Evolutionary conservation across 2,113 vertebrate genomes (phyloP), one percentile per base, ranked within the genome.

Genomic region (Ceyx melanurus): DNA sequence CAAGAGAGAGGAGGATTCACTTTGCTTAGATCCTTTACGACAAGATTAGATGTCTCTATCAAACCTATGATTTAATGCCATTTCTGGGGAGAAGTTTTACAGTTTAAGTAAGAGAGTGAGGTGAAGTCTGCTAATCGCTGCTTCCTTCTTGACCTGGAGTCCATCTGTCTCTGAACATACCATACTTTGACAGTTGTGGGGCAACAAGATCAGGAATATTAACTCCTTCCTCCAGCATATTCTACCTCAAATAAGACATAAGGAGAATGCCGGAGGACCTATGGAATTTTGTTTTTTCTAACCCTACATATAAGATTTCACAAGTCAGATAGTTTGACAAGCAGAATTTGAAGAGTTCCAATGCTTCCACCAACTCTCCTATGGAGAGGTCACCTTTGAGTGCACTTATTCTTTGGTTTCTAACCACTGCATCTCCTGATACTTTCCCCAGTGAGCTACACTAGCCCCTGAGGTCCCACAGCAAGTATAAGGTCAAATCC

Each of bases 1-100:
- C 92, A 92, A 90, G 88, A 91, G 90, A 96, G 88, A 93, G 67
- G 56, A 92, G 68, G 80, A 94, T 86, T 94, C 85, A 77, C 61
- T 73, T 84, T 74, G 70, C 60, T 90, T 92, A 95, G 80, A 90
- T 83, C 23, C 53, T 84, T 45, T 92, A 72, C 56, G 82, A 57
- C 2, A 78, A 86, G 90, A 94, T 96, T 92, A 94, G 40, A 90
- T 94, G 74, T 94, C 71, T 76, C 85, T 76, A 85, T 93, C 90
- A 93, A 93, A 77, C 37, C 60, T 80, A 61, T 93, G 90, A 86
- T 48, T 94, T 94, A 95, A 95, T 93, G 61, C 60, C 48, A 72
- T 88, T 96, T 96, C 86, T 90, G 20, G 29, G 72, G 43, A 95
- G 64, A 95, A 86, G 62, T 81, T 90, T 80, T 77, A 43, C 25